These are phyloP conservation scores for Cistogaster globosa DNA, from an alignment of 2,888 invertebrate species.

Conservation along the genomic window DNA sequence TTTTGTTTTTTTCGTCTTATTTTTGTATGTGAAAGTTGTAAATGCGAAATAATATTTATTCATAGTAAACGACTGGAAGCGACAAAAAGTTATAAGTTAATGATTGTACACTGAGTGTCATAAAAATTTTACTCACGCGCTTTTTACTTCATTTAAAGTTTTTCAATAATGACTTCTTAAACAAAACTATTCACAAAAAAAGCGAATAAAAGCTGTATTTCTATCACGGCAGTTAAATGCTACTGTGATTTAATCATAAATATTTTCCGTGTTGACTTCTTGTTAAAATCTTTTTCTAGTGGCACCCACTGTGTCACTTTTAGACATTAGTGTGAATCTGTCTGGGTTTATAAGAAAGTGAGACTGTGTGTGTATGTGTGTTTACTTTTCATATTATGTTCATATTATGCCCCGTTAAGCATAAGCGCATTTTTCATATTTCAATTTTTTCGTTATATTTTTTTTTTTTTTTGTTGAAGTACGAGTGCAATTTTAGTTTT, in stretches of 20 bases:
- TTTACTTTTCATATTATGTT: constrained; percentile 56
- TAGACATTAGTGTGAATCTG: not conserved
- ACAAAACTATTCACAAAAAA: too few relatives aligned
- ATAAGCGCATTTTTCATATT: constrained; percentile 58
- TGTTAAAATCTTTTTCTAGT: not conserved
- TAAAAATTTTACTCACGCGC: not conserved
- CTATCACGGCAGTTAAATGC: too few relatives aligned
- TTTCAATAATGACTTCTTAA: too few relatives aligned
- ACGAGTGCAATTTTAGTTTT: constrained; percentile 3
- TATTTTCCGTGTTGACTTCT: too few relatives aligned
- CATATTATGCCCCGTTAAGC: constrained; percentile 67
- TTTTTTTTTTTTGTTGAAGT: constrained; percentile 2
- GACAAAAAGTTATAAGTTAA: constrained; percentile 16
- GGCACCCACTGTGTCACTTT: not conserved
- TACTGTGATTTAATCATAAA: too few relatives aligned
- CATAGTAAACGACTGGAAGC: constrained; percentile 16
- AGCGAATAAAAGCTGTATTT: too few relatives aligned
- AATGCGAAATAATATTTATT: constrained; percentile 49
- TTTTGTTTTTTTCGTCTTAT: constrained; percentile 10
- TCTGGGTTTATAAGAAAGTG: not conserved
- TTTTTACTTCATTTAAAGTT: not conserved
- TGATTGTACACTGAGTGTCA: constrained; percentile 7
- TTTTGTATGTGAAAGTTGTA: constrained; percentile 8
- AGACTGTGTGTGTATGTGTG: not conserved
- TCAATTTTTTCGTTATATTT: constrained; percentile 47